Percentiles rank a stretch among this genome's conserved stretches.
phyloP scores from a whole-genome alignment of 2,797 vertebrate species.

The Muraenolepis orangiensis region DNA sequence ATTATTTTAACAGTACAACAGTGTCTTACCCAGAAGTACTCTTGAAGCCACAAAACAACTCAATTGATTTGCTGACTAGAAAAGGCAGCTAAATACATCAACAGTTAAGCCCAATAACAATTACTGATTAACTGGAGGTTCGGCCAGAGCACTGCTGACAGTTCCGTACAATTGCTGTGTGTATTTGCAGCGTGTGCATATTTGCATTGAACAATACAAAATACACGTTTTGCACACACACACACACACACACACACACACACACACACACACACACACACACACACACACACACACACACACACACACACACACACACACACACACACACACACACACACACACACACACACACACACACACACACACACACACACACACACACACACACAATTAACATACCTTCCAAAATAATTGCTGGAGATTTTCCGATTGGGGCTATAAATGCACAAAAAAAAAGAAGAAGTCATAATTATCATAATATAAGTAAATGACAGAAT shows the following conservation, averaged over 20 bases:
- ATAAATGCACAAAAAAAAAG: slow-evolving; percentile 38
- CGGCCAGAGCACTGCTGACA: background rate
- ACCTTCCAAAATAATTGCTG: slow-evolving; percentile 97
- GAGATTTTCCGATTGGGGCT: slow-evolving; percentile 96
- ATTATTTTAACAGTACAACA: background rate
- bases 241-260: slow-evolving; percentile 8
- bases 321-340: background rate
- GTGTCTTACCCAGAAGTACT: background rate
- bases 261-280: slow-evolving; percentile 18
- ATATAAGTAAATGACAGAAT: background rate
- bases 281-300: background rate
- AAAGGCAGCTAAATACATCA: background rate
- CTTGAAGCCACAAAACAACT: background rate
- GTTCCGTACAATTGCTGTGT: background rate
- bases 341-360: slow-evolving; percentile 23
- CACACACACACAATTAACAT: slow-evolving; percentile 27
- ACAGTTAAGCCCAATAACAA: background rate
- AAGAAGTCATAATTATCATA: slow-evolving; percentile 5
- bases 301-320: slow-evolving; percentile 13
- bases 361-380: slow-evolving; percentile 18
- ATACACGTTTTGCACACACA: background rate
- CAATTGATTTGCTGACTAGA: background rate
- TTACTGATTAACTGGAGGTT: background rate
- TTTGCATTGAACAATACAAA: background rate
- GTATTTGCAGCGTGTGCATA: background rate